Base-by-base conservation (phyloP, 2,113 vertebrate genomes). In the Hippocampus comes region DNA sequence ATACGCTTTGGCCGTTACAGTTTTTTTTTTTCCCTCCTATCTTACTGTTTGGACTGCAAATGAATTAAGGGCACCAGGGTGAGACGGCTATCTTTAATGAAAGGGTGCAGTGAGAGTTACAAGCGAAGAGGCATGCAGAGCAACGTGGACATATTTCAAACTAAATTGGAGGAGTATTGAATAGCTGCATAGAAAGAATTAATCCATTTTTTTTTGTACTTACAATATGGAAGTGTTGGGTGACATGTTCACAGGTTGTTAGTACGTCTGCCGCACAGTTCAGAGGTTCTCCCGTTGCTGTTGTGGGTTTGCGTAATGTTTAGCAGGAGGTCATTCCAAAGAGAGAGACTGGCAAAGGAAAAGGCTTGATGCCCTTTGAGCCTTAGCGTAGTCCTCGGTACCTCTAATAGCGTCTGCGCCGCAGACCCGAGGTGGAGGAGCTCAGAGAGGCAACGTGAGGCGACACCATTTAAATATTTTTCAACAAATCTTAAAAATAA, bases 31-130 rank as follows among this genome's bases (percentile, higher is more conserved):
- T 3, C 15, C 5, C 63, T 43, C 87, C 89, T 88, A 80, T 90
- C 81, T 88, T 87, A 88, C 85, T 89, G 84, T 91, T 91, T 91
- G 83, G 88, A 85, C 86, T 90, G 80, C 84, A 91, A 90, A 92
- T 92, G 89, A 90, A 90, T 87, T 38, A 81, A 77, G 83, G 70
- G 78, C 78, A 79, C 66, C 72, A 46, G 78, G 84, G 85, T 75
- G 80, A 89, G 86, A 88, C 87, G 56, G 86, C 86, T 82, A 82
- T 90, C 87, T 89, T 88, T 87, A 91, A 91, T 89, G 87, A 89
- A 88, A 88, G 85, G 69, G 83, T 72, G 51, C 73, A 79, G 82
- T 80, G 80, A 78, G 79, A 81, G 75, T 84, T 88, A 71, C 55
- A 76, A 82, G 80, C 38, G 67, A 38, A 71, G 75, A 63, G 56